A percentile compares a stretch with the other conserved stretches of the same genome.
Evolutionary conservation across 2,797 vertebrate genomes (phyloP).

Genomic region (Phalloptychus januarius): DNA sequence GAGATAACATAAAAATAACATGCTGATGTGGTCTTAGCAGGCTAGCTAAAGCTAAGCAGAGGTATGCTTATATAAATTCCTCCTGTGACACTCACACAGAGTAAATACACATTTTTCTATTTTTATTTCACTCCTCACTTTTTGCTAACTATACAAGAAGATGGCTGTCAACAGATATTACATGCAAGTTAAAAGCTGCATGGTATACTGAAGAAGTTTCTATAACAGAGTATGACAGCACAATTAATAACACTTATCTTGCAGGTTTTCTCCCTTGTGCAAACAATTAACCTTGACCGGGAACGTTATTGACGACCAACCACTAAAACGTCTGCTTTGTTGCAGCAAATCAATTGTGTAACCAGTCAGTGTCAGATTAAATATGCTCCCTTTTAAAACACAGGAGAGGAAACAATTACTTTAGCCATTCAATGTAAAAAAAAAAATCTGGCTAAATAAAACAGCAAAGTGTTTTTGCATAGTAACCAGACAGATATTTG

Average conservation of each 20-base stretch:
- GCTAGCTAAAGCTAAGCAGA: not conserved
- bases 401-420: not conserved
- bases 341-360: conserved; percentile 7
- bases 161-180: conserved; percentile 30
- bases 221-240: not conserved
- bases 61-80: not conserved
- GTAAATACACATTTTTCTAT: conserved; percentile 4
- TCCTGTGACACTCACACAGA: not conserved
- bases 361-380: conserved; percentile 28
- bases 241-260: conserved; percentile 12
- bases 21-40: not conserved
- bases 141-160: conserved; percentile 11
- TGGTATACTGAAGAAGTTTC: not conserved
- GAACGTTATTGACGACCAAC: conserved; percentile 13
- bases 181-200: conserved; percentile 18
- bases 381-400: not conserved
- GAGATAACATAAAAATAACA: not conserved
- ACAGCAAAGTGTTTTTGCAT: not conserved
- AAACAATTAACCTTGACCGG: conserved; percentile 13
- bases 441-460: not conserved
- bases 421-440: not conserved
- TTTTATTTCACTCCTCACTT: conserved; percentile 25
- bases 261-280: not conserved
- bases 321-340: conserved; percentile 1
- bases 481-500: not conserved